Evolutionary conservation across 2,113 vertebrate genomes (phyloP).

Genomic region (Talpa occidentalis): DNA sequence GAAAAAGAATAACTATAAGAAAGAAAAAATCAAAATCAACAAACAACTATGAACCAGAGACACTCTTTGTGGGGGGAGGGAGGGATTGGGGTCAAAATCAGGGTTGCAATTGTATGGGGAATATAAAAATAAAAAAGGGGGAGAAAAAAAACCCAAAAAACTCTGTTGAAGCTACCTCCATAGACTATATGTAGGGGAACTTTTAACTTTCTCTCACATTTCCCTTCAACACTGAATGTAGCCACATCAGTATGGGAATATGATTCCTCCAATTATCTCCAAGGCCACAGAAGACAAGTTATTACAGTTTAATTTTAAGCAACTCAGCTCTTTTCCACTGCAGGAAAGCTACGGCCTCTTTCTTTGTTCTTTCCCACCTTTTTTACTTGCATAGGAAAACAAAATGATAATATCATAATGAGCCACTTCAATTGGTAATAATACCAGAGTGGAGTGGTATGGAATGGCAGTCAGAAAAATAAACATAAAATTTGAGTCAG

Average conservation of each 20-base stretch:
- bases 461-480: neutral
- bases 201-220: neutral
- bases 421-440: slow-evolving; percentile 23
- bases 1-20: too few species aligned
- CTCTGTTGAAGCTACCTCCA: slow-evolving; percentile 6
- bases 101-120: too few species aligned
- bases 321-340: neutral
- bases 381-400: neutral
- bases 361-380: neutral
- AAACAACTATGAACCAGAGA: too few species aligned
- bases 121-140: too few species aligned
- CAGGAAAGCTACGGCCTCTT: slow-evolving; percentile 6
- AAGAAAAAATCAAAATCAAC: too few species aligned
- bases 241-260: neutral
- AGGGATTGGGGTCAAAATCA: too few species aligned
- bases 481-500: neutral
- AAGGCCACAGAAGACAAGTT: neutral
- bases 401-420: neutral
- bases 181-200: neutral
- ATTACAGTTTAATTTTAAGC: neutral
- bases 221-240: neutral
- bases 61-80: too few species aligned
- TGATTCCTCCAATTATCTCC: neutral
- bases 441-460: neutral
- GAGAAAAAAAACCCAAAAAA: too few species aligned